Conservation (phyloP, 2,888 invertebrate species). For the Crocallis elinguaria region DNA sequence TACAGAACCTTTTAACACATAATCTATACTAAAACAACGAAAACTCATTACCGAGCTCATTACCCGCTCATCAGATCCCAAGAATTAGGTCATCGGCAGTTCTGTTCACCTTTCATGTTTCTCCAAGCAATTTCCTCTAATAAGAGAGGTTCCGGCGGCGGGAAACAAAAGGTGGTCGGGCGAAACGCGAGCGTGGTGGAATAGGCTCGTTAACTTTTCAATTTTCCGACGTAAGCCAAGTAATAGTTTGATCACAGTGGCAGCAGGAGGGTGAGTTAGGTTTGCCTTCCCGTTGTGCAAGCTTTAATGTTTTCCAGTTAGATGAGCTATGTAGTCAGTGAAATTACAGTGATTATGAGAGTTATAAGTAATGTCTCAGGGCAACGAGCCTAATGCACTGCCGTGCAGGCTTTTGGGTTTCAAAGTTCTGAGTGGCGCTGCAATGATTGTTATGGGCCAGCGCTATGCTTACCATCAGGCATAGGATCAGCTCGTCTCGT, state of each 20-base stretch:
- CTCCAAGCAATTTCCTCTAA: slow-evolving; percentile 67
- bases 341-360: no score
- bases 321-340: no score
- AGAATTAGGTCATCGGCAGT: slow-evolving; percentile 60
- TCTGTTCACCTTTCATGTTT: slow-evolving; percentile 58
- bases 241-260: slow-evolving; percentile 46
- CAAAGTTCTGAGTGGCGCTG: no score
- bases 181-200: slow-evolving; percentile 62
- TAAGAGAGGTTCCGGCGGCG: slow-evolving; percentile 62
- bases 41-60: slow-evolving; percentile 47
- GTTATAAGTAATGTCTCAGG: no score
- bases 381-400: no score
- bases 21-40: slow-evolving; percentile 12
- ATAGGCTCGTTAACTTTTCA: slow-evolving; percentile 82
- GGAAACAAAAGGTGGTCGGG: slow-evolving; percentile 71
- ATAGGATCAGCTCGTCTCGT: no score
- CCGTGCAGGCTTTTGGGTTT: no score
- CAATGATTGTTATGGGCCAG: no score
- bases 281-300: no score
- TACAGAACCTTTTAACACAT: no score
- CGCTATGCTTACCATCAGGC: no score
- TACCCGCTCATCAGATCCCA: slow-evolving; percentile 41
- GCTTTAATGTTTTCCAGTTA: no score
- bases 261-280: slow-evolving; percentile 34
- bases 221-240: slow-evolving; percentile 72